Conservation (phyloP, 2,113 vertebrate genomes). For the Albula glossodonta region DNA sequence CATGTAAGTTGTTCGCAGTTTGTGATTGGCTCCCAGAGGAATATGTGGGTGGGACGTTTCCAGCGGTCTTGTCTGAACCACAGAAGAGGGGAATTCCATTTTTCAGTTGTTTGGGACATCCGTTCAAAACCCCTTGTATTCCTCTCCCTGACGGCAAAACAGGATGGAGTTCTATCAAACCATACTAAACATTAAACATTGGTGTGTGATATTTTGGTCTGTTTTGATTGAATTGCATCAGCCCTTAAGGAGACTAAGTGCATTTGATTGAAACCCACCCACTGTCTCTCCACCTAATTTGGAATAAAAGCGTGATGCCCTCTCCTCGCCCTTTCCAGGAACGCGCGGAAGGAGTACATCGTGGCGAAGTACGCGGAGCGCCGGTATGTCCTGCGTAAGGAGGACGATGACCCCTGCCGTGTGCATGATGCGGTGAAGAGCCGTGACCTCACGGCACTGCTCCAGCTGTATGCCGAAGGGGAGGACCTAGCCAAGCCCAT, state of each 20-base stretch:
- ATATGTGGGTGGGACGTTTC: no score
- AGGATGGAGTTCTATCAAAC: no score
- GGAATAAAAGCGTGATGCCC: background rate
- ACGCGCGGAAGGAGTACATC: constrained; percentile 87
- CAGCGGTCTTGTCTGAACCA: no score
- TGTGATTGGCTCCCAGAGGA: background rate
- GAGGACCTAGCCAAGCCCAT: constrained; percentile 80
- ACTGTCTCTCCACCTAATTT: background rate
- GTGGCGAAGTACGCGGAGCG: constrained; percentile 89
- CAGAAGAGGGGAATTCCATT: no score
- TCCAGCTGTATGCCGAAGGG: constrained; percentile 86
- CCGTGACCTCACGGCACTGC: constrained; percentile 74
- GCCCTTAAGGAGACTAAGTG: no score
- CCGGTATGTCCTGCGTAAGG: constrained; percentile 74
- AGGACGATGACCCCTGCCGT: constrained; percentile 57
- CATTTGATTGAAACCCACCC: no score
- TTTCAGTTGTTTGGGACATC: no score
- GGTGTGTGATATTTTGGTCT: no score
- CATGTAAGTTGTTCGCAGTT: constrained; percentile 75
- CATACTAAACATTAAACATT: no score
- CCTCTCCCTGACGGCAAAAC: no score
- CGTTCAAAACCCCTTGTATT: no score
- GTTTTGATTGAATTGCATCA: no score
- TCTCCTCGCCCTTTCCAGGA: constrained; percentile 64
- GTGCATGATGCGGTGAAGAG: constrained; percentile 75